Percentiles rank a stretch among this genome's conserved stretches.
These are phyloP conservation scores for Hemistola chrysoprasaria DNA, from an alignment of 2,888 invertebrate species.

Conservation along the genomic window DNA sequence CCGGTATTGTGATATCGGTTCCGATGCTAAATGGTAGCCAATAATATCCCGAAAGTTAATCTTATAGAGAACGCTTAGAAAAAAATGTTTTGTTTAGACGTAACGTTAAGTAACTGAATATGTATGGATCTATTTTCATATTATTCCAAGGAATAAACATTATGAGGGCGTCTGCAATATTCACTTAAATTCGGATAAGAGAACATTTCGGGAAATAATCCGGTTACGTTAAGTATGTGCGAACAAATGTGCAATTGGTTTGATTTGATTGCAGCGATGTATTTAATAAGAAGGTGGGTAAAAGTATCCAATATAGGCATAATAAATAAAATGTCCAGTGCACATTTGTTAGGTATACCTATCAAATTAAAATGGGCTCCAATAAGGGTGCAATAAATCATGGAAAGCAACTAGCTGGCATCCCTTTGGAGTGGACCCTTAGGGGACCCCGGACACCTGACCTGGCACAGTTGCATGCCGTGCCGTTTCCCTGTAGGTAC, in stretches of 20 bases:
- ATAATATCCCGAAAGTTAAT: conserved; percentile 73
- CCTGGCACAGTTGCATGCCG: conserved; percentile 48
- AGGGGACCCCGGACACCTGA: conserved; percentile 64
- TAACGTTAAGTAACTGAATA: conserved; percentile 26
- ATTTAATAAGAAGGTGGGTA: too few relatives aligned
- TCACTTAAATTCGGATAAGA: too few relatives aligned
- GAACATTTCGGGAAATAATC: too few relatives aligned
- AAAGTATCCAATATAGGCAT: conserved; percentile 1
- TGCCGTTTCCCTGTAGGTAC: conserved; percentile 4
- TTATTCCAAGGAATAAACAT: background rate
- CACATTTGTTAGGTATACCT: conserved; percentile 14
- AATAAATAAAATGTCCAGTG: conserved; percentile 10
- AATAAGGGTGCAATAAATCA: conserved; percentile 73
- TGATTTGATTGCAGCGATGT: too few relatives aligned
- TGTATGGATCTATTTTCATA: conserved; percentile 6
- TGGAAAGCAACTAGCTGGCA: conserved; percentile 62
- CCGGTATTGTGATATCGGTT: conserved; percentile 79
- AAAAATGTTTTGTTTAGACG: conserved; percentile 36
- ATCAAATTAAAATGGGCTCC: conserved; percentile 69
- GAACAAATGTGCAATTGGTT: too few relatives aligned
- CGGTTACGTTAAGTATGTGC: too few relatives aligned
- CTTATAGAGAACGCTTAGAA: conserved; percentile 58
- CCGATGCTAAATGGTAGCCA: conserved; percentile 76
- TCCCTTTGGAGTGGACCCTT: conserved; percentile 67
- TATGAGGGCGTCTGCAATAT: too few relatives aligned